These are phyloP conservation scores for Tyria jacobaeae DNA, from an alignment of 2,888 invertebrate genomes.

Conservation along the genomic window DNA sequence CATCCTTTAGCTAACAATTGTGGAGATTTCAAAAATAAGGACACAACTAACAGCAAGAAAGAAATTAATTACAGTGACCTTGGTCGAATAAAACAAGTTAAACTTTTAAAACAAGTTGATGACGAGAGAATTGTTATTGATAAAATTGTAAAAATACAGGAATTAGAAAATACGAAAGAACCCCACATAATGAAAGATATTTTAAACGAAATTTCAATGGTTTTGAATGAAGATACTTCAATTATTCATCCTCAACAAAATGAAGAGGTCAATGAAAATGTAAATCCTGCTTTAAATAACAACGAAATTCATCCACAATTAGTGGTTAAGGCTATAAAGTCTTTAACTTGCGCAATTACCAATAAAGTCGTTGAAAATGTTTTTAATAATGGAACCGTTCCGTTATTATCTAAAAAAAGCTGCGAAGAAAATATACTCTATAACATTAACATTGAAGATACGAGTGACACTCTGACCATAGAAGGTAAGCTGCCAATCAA, in stretches of 20 bases:
- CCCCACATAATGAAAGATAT: background rate
- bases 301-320: background rate
- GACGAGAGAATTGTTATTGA: background rate
- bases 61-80: conserved; percentile 7
- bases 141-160: background rate
- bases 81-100: background rate
- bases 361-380: conserved; percentile 7
- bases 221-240: background rate
- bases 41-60: conserved; percentile 13
- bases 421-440: background rate
- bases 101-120: background rate
- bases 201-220: background rate
- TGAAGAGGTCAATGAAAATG: background rate
- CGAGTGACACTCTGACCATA: conserved; percentile 4
- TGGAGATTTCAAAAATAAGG: conserved; percentile 38
- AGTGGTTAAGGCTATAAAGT: conserved; percentile 12
- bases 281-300: background rate
- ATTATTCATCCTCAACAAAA: background rate
- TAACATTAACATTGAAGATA: background rate
- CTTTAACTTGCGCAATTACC: conserved; percentile 1
- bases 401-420: background rate
- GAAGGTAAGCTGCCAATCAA: conserved; percentile 6
- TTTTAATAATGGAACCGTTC: conserved; percentile 1
- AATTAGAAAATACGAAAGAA: background rate
- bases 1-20: conserved; percentile 32